Conservation (phyloP, 2,797 vertebrate genomes). For the Tauraco hartlaubi region DNA sequence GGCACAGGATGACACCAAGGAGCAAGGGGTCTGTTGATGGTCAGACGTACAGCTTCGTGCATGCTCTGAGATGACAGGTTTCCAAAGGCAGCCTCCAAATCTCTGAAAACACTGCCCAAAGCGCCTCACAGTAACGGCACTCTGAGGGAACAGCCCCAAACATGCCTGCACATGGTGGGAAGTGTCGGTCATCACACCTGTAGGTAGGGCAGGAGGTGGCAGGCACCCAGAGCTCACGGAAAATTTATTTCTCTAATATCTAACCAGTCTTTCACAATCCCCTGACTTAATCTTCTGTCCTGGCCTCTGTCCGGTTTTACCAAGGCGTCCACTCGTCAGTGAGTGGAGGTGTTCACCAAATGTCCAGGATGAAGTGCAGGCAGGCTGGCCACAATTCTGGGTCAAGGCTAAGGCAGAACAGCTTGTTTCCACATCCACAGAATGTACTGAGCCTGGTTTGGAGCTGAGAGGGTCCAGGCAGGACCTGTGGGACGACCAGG, state of each 20-base stretch:
- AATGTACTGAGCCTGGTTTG: not conserved
- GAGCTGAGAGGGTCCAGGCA: not conserved
- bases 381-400: not conserved
- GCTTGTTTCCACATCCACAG: not conserved
- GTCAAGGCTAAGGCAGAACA: not conserved
- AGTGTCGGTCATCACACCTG: not conserved
- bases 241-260: not conserved
- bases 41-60: not conserved
- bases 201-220: not conserved
- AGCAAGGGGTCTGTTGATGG: not conserved
- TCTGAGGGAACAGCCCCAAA: not conserved
- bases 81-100: not conserved
- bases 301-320: not conserved
- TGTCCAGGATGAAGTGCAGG: not conserved
- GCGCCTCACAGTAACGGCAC: not conserved
- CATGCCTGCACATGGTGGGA: not conserved
- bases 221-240: accelerated
- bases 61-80: not conserved
- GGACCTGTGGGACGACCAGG: too few relatives aligned
- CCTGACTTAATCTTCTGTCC: not conserved
- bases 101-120: not conserved
- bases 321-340: not conserved
- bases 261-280: not conserved
- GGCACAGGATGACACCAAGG: not conserved
- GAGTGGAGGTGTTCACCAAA: not conserved